Conservation (phyloP, 1,140 invertebrate species). For the Diorhabda carinulata region DNA sequence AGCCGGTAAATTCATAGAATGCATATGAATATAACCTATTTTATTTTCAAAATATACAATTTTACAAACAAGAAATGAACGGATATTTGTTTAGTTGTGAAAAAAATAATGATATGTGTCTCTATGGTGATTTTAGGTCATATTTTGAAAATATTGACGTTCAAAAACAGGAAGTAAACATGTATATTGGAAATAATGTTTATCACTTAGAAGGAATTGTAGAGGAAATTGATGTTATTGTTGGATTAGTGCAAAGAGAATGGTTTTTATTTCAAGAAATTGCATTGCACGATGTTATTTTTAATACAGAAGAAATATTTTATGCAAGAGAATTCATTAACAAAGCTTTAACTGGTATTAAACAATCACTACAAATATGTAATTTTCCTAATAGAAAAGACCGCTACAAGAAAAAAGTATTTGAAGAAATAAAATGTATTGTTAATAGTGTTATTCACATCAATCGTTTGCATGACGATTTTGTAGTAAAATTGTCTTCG, state of each 20-base stretch:
- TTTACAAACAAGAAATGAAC: background rate
- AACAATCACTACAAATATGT: conserved; percentile 23
- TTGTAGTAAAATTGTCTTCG: conserved; percentile 28
- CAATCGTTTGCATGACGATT: conserved; percentile 22
- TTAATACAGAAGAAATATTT: conserved; percentile 18
- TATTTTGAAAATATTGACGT: background rate
- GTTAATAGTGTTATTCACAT: conserved; percentile 17
- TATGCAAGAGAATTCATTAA: conserved; percentile 29
- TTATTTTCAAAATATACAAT: too few species aligned
- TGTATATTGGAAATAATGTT: conserved; percentile 21
- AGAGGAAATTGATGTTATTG: conserved; percentile 31
- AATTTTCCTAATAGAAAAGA: conserved; percentile 16
- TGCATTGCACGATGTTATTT: conserved; percentile 23
- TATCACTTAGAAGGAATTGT: conserved; percentile 28
- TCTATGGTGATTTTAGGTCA: background rate
- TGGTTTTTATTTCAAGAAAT: conserved; percentile 37
- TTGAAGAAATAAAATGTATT: conserved; percentile 23
- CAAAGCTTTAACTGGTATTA: conserved; percentile 24
- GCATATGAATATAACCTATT: too few species aligned
- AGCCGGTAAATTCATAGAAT: too few species aligned
- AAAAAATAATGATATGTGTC: background rate
- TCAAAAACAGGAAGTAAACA: background rate
- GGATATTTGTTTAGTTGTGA: conserved; percentile 15
- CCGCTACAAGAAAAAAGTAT: conserved; percentile 16
- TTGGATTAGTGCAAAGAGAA: conserved; percentile 28